phyloP scores from a whole-genome alignment of 2,888 invertebrate species.

The Acheta domesticus region DNA sequence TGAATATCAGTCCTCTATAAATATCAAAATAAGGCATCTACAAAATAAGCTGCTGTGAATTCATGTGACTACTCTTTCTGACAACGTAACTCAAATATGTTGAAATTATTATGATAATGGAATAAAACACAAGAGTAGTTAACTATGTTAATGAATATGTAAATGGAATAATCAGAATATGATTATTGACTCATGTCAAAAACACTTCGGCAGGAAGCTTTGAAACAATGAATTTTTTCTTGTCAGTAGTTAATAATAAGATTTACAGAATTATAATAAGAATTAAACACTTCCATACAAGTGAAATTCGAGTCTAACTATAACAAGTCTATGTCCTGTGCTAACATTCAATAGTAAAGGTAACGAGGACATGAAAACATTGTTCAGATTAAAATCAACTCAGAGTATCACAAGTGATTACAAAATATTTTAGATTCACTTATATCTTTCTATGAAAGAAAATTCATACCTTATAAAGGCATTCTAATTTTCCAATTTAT shows the following conservation, averaged over 20 bases:
- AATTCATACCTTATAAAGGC: conserved; percentile 18
- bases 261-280: too few species aligned
- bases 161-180: too few species aligned
- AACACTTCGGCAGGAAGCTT: too few species aligned
- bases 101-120: neutral
- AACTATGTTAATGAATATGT: neutral
- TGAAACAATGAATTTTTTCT: too few species aligned
- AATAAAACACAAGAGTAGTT: neutral
- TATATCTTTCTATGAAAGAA: conserved; percentile 18
- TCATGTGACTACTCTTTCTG: neutral
- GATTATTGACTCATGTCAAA: too few species aligned
- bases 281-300: too few species aligned
- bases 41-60: neutral
- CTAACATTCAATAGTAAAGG: neutral
- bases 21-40: neutral
- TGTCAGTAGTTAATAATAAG: too few species aligned
- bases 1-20: conserved; percentile 18
- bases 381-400: neutral
- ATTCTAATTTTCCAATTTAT: conserved; percentile 1
- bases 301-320: too few species aligned
- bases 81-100: neutral
- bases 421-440: neutral
- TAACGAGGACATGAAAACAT: neutral
- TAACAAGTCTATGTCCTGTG: neutral
- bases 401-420: neutral